phyloP scores from a whole-genome alignment of 2,113 vertebrate species.

The Ctenomys sociabilis region DNA sequence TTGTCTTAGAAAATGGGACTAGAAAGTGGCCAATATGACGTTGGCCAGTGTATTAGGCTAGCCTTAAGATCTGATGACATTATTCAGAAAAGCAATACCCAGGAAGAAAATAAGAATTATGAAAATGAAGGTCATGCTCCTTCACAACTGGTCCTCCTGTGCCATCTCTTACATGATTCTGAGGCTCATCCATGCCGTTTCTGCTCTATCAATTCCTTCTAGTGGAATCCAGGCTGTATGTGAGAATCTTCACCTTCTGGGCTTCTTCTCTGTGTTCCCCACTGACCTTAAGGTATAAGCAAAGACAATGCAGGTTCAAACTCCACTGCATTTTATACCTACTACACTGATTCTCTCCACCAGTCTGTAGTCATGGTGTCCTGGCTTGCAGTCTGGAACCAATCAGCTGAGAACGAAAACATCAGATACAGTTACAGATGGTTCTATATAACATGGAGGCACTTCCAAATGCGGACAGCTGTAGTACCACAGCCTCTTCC shows the following conservation, averaged over 20 bases:
- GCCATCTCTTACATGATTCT: neutral
- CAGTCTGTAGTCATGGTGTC: fast-evolving
- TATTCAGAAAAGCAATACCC: neutral
- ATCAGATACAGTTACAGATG: neutral
- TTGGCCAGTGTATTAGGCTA: neutral
- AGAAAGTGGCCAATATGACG: no score
- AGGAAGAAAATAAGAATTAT: neutral
- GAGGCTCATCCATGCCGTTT: neutral
- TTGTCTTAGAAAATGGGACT: neutral
- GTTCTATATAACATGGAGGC: neutral
- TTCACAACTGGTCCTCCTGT: neutral
- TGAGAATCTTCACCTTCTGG: neutral
- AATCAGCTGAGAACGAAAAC: neutral
- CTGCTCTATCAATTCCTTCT: neutral
- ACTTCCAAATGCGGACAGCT: neutral
- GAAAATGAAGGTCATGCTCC: neutral
- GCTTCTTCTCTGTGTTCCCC: neutral
- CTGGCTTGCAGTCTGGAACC: neutral
- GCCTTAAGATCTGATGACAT: neutral
- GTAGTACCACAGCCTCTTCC: neutral
- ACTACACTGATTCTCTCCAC: neutral
- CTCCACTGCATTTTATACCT: no score
- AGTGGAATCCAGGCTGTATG: neutral
- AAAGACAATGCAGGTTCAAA: no score
- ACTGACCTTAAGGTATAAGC: neutral